Conservation (phyloP, 2,113 vertebrate species). For the Piprites chloris region DNA sequence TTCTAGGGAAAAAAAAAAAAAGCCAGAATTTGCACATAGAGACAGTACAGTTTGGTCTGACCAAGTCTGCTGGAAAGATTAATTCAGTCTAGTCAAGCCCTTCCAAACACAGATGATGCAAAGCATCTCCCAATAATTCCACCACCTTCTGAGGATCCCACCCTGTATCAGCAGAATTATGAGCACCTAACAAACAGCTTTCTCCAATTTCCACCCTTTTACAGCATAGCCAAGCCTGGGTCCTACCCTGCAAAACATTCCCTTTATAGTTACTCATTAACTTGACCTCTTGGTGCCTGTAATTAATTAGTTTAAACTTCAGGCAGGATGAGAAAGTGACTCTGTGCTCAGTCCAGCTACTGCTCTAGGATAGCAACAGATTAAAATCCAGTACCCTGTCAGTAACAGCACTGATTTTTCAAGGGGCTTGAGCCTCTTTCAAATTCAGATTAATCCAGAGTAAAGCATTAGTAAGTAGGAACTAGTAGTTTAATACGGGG, state of each 20-base stretch:
- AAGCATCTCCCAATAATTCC: not conserved
- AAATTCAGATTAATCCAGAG: not conserved
- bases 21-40: not conserved
- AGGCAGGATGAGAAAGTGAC: not conserved
- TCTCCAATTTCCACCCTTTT: not conserved
- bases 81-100: not conserved
- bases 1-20: not conserved
- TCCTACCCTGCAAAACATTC: not conserved
- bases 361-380: not conserved
- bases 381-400: not conserved
- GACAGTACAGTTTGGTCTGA: not conserved
- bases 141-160: not conserved
- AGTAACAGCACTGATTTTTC: not conserved
- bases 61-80: not conserved
- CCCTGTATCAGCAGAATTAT: not conserved
- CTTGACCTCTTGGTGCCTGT: not conserved
- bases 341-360: not conserved
- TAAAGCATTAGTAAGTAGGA: not conserved
- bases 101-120: not conserved
- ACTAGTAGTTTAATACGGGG: not conserved
- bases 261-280: not conserved
- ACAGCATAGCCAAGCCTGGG: not conserved
- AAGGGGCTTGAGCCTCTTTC: not conserved
- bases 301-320: not conserved
- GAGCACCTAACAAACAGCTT: not conserved